Conservation (phyloP, 2,113 vertebrate genomes). For the Athene cunicularia region DNA sequence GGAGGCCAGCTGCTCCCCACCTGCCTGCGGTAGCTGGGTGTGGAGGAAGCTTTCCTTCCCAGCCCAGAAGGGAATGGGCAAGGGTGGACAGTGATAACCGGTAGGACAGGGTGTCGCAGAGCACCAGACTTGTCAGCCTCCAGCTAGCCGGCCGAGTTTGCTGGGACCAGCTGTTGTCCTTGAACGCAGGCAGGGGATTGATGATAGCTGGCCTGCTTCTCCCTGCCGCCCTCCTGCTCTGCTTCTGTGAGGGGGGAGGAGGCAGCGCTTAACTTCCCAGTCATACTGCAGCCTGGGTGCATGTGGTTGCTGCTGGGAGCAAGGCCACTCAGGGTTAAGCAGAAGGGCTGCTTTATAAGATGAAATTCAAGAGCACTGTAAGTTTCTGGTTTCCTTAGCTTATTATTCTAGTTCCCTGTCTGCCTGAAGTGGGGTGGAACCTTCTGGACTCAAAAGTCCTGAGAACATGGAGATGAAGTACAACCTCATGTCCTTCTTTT, state of each 20-base stretch:
- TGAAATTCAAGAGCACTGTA: background rate
- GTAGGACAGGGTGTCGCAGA: background rate
- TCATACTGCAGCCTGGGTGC: background rate
- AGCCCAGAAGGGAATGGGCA: background rate
- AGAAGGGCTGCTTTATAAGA: background rate
- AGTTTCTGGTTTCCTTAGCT: background rate
- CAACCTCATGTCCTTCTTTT: background rate
- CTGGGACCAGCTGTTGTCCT: background rate
- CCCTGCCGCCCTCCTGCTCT: background rate
- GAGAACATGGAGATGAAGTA: background rate
- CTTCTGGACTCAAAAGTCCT: fast-evolving
- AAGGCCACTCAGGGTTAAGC: fast-evolving
- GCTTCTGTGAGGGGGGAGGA: background rate
- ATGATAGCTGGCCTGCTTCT: background rate
- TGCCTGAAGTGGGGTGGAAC: background rate
- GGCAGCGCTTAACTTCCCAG: fast-evolving
- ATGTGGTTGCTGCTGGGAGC: fast-evolving
- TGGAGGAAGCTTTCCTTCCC: background rate
- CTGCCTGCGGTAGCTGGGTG: background rate
- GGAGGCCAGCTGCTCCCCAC: background rate
- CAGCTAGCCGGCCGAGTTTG: background rate
- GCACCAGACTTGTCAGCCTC: background rate
- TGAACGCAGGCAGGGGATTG: background rate
- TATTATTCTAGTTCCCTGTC: background rate
- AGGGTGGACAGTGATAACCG: background rate